phyloP scores from a whole-genome alignment of 2,797 vertebrate species.

The Eulemur coronatus region DNA sequence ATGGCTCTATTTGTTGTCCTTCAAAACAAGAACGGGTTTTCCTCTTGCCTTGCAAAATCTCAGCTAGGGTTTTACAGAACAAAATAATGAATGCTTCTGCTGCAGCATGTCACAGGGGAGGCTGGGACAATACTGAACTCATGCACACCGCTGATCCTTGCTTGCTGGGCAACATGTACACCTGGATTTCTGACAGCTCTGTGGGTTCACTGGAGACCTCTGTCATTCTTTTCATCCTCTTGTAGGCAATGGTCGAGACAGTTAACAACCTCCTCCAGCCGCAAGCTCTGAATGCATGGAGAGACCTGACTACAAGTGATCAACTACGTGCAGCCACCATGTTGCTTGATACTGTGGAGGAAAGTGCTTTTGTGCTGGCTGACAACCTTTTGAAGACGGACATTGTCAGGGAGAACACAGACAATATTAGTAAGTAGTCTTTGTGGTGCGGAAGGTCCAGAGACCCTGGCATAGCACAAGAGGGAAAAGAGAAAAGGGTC shows the following conservation, averaged over 20 bases:
- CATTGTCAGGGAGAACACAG: conserved; percentile 96
- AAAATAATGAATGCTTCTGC: conserved; percentile 58
- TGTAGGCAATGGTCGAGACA: conserved; percentile 98
- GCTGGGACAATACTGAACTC: conserved; percentile 48
- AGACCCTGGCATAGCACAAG: not conserved
- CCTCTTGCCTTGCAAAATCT: conserved; percentile 30
- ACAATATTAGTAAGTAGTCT: conserved; percentile 96
- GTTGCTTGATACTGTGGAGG: conserved; percentile 97
- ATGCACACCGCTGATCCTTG: conserved; percentile 41
- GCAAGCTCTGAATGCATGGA: conserved; percentile 93
- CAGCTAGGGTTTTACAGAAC: conserved; percentile 27
- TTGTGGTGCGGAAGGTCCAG: not conserved
- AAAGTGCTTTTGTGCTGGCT: conserved; percentile 97
- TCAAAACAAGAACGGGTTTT: conserved; percentile 53
- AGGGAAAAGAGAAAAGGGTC: not conserved
- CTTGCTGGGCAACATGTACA: conserved; percentile 40
- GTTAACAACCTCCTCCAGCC: conserved; percentile 98
- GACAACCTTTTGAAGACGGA: conserved; percentile 99
- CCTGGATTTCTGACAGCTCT: conserved; percentile 57
- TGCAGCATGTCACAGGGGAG: conserved; percentile 52
- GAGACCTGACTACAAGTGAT: conserved; percentile 91
- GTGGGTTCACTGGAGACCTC: conserved; percentile 33
- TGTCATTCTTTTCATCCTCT: conserved; percentile 65
- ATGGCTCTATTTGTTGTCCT: not conserved
- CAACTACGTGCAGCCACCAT: conserved; percentile 96